A percentile compares a stretch with the other conserved stretches of the same genome.
Evolutionary conservation across 2,797 vertebrate species (phyloP).

Genomic region (Synanceia verrucosa): DNA sequence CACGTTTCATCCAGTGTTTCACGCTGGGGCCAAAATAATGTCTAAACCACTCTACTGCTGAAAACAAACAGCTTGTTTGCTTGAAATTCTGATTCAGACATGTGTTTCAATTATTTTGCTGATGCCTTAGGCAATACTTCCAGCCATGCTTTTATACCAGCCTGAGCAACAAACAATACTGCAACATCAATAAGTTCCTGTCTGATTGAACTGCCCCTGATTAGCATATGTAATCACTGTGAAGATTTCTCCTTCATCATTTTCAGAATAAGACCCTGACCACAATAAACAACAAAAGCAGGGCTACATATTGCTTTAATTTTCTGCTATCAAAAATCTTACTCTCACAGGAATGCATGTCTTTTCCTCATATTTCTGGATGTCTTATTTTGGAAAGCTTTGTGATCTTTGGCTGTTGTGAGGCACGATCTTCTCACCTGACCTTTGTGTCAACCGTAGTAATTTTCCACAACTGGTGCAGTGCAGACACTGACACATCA

Average conservation of each 20-base stretch:
- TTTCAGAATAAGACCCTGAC: neutral
- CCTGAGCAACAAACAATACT: slow-evolving; percentile 15
- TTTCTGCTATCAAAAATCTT: neutral
- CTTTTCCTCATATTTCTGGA: neutral
- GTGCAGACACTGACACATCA: neutral
- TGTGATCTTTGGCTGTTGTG: slow-evolving; percentile 5
- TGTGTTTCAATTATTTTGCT: slow-evolving; percentile 33
- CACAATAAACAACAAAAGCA: neutral
- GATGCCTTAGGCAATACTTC: slow-evolving; percentile 14
- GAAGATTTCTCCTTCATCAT: neutral
- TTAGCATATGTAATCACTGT: neutral
- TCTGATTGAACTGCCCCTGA: neutral
- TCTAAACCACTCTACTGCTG: slow-evolving; percentile 29
- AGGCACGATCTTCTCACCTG: slow-evolving; percentile 19
- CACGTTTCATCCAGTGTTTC: slow-evolving; percentile 50
- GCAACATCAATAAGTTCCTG: slow-evolving; percentile 19
- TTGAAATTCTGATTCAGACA: slow-evolving; percentile 36
- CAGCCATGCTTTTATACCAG: neutral
- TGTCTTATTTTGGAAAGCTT: neutral
- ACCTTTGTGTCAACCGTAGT: slow-evolving; percentile 12
- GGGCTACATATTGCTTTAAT: neutral
- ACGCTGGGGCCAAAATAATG: slow-evolving; percentile 15
- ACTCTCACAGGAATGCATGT: neutral
- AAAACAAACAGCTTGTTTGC: slow-evolving; percentile 25
- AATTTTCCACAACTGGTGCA: slow-evolving; percentile 35